These are phyloP conservation scores for Zygogramma bicolorata DNA, from an alignment of 2,888 invertebrate genomes.

Conservation along the genomic window DNA sequence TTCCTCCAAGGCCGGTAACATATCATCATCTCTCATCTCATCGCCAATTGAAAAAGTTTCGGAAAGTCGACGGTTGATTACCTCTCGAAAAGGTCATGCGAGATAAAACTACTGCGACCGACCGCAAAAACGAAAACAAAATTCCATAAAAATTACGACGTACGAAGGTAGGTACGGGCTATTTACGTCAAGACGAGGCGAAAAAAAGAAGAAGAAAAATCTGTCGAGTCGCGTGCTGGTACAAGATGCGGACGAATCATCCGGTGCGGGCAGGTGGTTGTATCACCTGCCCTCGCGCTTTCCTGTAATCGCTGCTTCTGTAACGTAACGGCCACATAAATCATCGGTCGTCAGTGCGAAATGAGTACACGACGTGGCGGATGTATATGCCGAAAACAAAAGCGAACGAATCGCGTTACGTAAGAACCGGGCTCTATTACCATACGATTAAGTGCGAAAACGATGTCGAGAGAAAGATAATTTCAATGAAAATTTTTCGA, in stretches of 20 bases:
- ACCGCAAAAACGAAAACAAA: not conserved
- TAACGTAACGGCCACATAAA: slow-evolving; percentile 15
- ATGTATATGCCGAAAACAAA: not conserved
- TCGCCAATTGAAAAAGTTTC: not conserved
- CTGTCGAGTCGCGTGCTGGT: slow-evolving; percentile 37
- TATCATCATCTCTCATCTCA: not conserved
- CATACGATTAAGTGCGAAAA: not conserved
- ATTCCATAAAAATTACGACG: not conserved
- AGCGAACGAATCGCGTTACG: not conserved
- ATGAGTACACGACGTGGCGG: not conserved
- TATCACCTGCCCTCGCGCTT: slow-evolving; percentile 31
- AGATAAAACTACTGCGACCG: not conserved
- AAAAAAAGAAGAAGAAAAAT: slow-evolving; percentile 20
- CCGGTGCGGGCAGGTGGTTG: slow-evolving; percentile 31
- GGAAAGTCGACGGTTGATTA: not conserved
- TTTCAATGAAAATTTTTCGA: no score
- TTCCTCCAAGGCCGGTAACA: no score
- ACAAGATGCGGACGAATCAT: slow-evolving; percentile 29
- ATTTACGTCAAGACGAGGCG: not conserved
- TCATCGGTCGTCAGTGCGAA: slow-evolving; percentile 11
- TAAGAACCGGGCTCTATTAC: not conserved
- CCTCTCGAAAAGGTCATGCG: not conserved
- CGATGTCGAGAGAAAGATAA: no score
- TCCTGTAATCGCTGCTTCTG: slow-evolving; percentile 19
- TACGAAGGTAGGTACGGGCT: not conserved